These are phyloP conservation scores for Chauna torquata DNA, from an alignment of 2,113 vertebrate species.

Conservation along the genomic window DNA sequence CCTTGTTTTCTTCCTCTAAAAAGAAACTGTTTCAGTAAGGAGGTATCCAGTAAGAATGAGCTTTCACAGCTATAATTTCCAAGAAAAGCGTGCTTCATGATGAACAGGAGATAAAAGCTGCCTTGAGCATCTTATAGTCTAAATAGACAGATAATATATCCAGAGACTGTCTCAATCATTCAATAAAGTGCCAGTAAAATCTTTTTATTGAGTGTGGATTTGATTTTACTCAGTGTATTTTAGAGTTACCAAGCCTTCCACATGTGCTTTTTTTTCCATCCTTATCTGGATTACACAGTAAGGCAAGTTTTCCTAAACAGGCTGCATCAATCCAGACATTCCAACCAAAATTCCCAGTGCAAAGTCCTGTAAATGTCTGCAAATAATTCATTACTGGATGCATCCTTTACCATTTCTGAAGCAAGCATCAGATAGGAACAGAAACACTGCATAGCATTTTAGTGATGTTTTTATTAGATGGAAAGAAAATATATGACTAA, in stretches of 20 bases:
- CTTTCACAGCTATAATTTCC: not conserved
- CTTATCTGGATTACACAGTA: not conserved
- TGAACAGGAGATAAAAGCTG: not conserved
- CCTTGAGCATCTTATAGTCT: not conserved
- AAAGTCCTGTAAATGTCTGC: not conserved
- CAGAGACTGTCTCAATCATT: not conserved
- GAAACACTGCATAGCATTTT: not conserved
- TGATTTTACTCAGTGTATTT: not conserved
- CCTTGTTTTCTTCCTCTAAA: not conserved
- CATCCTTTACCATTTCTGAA: slow-evolving; percentile 1
- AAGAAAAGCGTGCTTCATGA: not conserved
- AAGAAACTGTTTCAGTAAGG: not conserved
- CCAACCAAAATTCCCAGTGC: not conserved
- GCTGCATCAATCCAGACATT: not conserved
- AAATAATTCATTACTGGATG: not conserved
- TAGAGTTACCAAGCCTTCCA: not conserved
- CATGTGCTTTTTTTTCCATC: not conserved
- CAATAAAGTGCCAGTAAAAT: not conserved
- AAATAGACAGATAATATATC: not conserved
- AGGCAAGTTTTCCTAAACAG: not conserved
- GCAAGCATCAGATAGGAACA: not conserved
- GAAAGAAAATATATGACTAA: slow-evolving; percentile 36
- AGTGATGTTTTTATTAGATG: slow-evolving; percentile 11
- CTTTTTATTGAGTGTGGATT: not conserved
- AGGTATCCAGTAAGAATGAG: not conserved